Conservation (phyloP, 1,140 invertebrate genomes). For the Hylaeus volcanicus region DNA sequence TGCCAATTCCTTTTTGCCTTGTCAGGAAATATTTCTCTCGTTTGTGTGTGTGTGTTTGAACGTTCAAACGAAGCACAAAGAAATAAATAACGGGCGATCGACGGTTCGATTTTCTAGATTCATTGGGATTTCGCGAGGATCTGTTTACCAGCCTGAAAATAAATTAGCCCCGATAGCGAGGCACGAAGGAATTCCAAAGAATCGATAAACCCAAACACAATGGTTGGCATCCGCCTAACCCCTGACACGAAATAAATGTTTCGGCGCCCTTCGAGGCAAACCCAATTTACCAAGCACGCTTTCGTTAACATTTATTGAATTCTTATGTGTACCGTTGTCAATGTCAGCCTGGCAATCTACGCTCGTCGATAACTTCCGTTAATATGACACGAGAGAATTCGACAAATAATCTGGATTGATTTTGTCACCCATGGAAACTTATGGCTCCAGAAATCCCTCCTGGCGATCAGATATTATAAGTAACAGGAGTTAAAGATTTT, state of each 20-base stretch:
- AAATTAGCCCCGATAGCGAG: slow-evolving; percentile 45
- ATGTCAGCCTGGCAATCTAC: slow-evolving; percentile 1
- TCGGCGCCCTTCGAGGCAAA: slow-evolving; percentile 6
- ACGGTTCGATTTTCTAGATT: slow-evolving; percentile 46
- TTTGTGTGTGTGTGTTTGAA: no score
- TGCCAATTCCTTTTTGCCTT: no score
- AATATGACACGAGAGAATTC: neutral
- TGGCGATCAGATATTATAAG: neutral
- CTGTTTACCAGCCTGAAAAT: slow-evolving; percentile 31
- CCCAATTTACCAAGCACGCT: slow-evolving; percentile 20
- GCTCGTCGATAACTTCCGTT: slow-evolving; percentile 9
- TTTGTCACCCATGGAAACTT: neutral
- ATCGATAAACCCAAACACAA: slow-evolving; percentile 51
- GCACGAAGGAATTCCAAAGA: slow-evolving; percentile 42
- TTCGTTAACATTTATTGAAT: slow-evolving; percentile 49
- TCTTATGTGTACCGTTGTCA: neutral
- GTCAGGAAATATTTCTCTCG: no score
- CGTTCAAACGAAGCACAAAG: neutral
- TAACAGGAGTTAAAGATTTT: no score
- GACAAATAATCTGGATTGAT: slow-evolving; percentile 10
- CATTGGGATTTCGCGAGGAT: slow-evolving; percentile 32
- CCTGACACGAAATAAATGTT: slow-evolving; percentile 51
- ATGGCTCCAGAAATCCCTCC: neutral
- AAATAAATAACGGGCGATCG: slow-evolving; percentile 5
- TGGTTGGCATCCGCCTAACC: slow-evolving; percentile 9